Evolutionary conservation across 2,797 vertebrate genomes (phyloP), one percentile per base, ranked within the genome.

Genomic region (Pseudopleuronectes americanus): DNA sequence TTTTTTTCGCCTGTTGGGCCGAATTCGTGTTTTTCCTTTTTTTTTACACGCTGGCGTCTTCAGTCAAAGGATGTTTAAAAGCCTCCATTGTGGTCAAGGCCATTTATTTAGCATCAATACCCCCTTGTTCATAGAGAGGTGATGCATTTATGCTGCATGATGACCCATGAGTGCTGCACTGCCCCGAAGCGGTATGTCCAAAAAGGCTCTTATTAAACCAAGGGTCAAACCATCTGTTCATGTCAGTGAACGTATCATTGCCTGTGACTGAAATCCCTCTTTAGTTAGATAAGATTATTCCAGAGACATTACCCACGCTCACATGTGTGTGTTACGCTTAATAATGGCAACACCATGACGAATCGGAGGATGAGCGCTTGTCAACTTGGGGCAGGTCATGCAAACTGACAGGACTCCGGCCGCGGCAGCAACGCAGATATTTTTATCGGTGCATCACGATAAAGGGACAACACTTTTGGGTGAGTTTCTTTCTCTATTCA

Each of bases 371-470:
- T 71, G 78, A 84, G 76, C 59, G 52, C 77, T 74, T 84, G 81
- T 89, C 87, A 84, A 74, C 70, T 80, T 57, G 61, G 55, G 64
- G 74, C 80, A 77, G 79, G 69, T 83, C 80, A 90, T 85, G 26
- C 74, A 73, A 84, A 73, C 79, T 87, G 89, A 92, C 86, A 90
- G 84, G 81, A 76, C 71, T 71, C 71, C 67, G 74, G 82, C 83
- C 84, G 77, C 79, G 77, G 76, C 86, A 79, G 41, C 13, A 80
- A 72, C 59, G 75, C 68, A 55, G 81, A 84, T 83, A 80, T 91
- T 87, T 90, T 84, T 83, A 84, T 78, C 81, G 74, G 74, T 21
- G 66, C 78, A 64, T 78, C 26, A 4, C 75, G 66, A 84, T 73
- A 74, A 79, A 83, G 83, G 62, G 63, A 83, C 71, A 31, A 79